Conservation (phyloP, 2,888 invertebrate species). For the Lithophane semibrunnea region DNA sequence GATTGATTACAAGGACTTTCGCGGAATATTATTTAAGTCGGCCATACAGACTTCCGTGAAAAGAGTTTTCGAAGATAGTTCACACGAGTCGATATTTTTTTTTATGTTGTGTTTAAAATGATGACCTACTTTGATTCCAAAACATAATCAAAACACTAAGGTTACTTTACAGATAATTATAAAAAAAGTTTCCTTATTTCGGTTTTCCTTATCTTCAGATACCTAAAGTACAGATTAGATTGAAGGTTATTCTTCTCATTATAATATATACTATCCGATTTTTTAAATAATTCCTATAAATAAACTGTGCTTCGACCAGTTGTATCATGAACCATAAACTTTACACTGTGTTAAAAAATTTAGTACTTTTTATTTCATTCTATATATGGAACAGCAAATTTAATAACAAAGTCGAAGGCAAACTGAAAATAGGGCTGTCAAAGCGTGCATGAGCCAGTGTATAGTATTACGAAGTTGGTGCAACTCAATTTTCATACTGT, state of each 20-base stretch:
- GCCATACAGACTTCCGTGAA: background rate
- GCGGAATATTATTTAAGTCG: background rate
- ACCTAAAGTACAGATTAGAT: background rate
- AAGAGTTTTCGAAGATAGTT: background rate
- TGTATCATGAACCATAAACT: constrained; percentile 4
- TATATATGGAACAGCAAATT: constrained; percentile 11
- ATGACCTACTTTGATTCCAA: too few species aligned
- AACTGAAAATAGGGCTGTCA: constrained; percentile 64
- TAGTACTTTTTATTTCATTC: background rate
- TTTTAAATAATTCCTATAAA: background rate
- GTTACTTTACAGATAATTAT: background rate
- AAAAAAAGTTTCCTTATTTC: background rate
- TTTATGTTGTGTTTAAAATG: background rate
- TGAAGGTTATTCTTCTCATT: constrained; percentile 3
- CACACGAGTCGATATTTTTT: background rate
- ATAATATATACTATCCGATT: background rate
- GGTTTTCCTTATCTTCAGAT: too few species aligned
- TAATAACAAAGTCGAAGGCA: constrained; percentile 37
- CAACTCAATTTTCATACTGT: constrained; percentile 67
- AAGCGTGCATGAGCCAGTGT: constrained; percentile 46
- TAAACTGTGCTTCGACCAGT: background rate
- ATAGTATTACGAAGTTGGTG: constrained; percentile 55
- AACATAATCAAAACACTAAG: background rate
- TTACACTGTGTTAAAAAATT: background rate
- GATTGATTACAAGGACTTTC: constrained; percentile 47